Conservation (phyloP, 1,140 invertebrate species). For the Pseudomyrmex cubaensis region DNA sequence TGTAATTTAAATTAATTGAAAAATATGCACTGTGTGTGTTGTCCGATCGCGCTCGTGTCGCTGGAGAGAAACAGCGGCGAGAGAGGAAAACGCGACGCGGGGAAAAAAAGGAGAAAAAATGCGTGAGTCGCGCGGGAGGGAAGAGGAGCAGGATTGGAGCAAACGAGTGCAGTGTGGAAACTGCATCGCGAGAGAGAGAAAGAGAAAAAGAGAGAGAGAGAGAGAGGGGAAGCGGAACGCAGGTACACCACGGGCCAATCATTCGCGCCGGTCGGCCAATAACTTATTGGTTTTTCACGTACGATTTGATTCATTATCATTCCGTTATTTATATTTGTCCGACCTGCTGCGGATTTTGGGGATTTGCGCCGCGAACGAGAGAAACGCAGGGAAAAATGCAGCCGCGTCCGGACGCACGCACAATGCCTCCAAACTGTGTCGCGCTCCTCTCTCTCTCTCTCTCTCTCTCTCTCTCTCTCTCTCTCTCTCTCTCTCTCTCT, state of each 20-base stretch:
- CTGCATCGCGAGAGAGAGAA: background rate
- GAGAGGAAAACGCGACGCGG: conserved; percentile 59
- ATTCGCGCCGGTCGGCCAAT: conserved; percentile 81
- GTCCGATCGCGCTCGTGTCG: conserved; percentile 77
- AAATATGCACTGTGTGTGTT: conserved; percentile 83
- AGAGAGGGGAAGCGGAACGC: conserved; percentile 40
- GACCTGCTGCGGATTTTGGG: conserved; percentile 73
- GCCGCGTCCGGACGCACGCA: conserved; percentile 30
- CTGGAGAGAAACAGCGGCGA: conserved; percentile 60
- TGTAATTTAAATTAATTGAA: conserved; percentile 85
- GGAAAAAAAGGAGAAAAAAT: conserved; percentile 26
- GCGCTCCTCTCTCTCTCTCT: background rate
- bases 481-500: background rate
- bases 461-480: too few species aligned
- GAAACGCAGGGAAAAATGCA: conserved; percentile 55
- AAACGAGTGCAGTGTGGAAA: conserved; percentile 39
- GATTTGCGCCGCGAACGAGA: conserved; percentile 56
- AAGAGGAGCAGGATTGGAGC: conserved; percentile 1
- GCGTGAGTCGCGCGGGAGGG: conserved; percentile 27
- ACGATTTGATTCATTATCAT: conserved; percentile 84
- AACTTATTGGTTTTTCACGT: conserved; percentile 84
- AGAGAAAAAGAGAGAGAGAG: background rate
- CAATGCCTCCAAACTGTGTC: conserved; percentile 6
- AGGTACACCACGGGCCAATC: conserved; percentile 76
- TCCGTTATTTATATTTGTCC: conserved; percentile 84